A percentile compares a stretch with the other conserved stretches of the same genome.
phyloP scores from a whole-genome alignment of 2,888 invertebrate species.

The Leucophora obtusa region DNA sequence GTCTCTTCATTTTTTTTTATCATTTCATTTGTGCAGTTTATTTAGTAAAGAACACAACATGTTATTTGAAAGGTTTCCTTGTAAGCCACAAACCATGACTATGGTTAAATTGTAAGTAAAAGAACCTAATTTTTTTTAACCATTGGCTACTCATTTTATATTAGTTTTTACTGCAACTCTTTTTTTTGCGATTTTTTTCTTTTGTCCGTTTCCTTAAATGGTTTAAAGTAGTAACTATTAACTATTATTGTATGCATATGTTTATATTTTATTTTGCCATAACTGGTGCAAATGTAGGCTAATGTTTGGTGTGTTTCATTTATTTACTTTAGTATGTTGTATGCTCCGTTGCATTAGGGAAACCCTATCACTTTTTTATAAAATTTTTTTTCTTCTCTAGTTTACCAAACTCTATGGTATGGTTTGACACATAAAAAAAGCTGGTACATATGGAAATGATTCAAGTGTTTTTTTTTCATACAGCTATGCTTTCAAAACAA shows the following conservation, averaged over 20 bases:
- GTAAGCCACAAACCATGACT: conserved; percentile 54
- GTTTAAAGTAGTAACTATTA: conserved; percentile 22
- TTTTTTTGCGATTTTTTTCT: conserved; percentile 19
- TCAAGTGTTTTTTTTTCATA: neutral
- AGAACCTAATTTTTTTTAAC: conserved; percentile 41
- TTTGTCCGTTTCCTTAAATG: conserved; percentile 55
- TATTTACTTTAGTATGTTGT: conserved; percentile 1
- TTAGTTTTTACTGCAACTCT: conserved; percentile 27
- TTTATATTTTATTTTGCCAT: conserved; percentile 45
- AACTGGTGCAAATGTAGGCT: conserved; percentile 55
- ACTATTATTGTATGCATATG: conserved; percentile 33
- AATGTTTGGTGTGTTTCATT: conserved; percentile 37
- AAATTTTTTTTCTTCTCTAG: neutral
- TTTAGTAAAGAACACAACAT: conserved; percentile 1
- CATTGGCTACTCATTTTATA: conserved; percentile 41
- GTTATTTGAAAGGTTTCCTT: conserved; percentile 55
- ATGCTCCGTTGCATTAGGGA: conserved; percentile 48
- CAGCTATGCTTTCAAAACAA: neutral
- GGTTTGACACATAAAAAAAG: conserved; percentile 46
- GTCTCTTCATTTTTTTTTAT: neutral
- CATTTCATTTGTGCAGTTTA: conserved; percentile 8
- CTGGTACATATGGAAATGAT: conserved; percentile 6
- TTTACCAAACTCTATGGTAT: conserved; percentile 26
- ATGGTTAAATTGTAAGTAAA: conserved; percentile 20
- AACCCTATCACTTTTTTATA: conserved; percentile 45